These are phyloP conservation scores for Cricetomys ansorgei DNA, from an alignment of 2,113 vertebrate species.

Conservation along the genomic window DNA sequence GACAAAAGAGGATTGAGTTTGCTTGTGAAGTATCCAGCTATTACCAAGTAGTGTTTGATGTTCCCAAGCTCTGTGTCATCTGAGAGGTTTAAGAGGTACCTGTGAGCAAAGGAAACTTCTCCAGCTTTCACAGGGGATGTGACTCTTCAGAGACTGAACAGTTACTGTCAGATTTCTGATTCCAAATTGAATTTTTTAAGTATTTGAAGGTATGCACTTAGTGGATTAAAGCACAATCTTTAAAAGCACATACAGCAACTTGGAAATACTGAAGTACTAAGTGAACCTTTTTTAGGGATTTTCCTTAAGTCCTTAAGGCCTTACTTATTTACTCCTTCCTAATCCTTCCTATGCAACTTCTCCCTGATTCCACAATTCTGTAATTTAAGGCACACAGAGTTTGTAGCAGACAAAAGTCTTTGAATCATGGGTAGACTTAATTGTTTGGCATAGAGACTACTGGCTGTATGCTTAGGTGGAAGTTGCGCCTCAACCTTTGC, in stretches of 20 bases:
- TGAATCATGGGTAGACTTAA: neutral
- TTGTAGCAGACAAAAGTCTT: neutral
- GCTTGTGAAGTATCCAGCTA: neutral
- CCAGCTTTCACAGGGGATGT: neutral
- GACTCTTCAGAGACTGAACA: neutral
- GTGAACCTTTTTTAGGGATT: neutral
- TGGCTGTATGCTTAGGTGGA: neutral
- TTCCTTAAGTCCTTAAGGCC: neutral
- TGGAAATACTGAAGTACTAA: neutral
- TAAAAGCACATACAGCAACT: conserved; percentile 25
- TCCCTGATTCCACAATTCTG: neutral
- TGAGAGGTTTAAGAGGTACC: neutral
- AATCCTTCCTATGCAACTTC: neutral
- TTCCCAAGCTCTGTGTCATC: neutral
- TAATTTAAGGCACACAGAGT: neutral
- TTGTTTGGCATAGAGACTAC: neutral
- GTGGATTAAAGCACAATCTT: conserved; percentile 36
- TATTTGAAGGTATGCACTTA: neutral
- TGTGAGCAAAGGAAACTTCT: conserved; percentile 15
- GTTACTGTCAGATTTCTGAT: neutral
- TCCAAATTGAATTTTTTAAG: conserved; percentile 36
- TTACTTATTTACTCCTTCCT: neutral
- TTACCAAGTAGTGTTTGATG: neutral
- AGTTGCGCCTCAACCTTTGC: neutral
- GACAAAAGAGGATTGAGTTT: neutral